Conservation (phyloP, 2,888 invertebrate species). For the Sinodicranocentrus sp. region DNA sequence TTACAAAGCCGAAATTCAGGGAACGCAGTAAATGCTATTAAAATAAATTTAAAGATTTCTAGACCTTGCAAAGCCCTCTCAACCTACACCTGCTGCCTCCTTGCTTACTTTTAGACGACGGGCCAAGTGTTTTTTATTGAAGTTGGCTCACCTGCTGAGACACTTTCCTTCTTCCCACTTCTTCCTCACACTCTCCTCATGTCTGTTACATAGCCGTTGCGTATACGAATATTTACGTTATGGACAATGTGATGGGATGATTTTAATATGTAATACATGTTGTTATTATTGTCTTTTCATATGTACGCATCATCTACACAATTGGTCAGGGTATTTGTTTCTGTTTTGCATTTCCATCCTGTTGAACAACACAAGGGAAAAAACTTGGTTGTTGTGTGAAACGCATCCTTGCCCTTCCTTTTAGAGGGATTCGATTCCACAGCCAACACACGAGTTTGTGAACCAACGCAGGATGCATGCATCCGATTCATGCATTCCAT, state of each 20-base stretch:
- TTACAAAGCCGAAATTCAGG: constrained; percentile 1
- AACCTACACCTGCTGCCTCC: constrained; percentile 28
- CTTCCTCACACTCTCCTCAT: constrained; percentile 54
- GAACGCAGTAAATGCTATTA: constrained; percentile 5
- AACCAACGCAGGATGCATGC: too few relatives aligned
- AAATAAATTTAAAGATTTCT: constrained; percentile 22
- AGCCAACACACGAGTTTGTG: too few relatives aligned
- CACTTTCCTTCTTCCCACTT: constrained; percentile 68
- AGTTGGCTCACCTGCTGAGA: constrained; percentile 65
- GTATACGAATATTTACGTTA: neutral
- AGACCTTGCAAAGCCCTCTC: constrained; percentile 1
- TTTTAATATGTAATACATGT: neutral
- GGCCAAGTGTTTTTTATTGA: constrained; percentile 41
- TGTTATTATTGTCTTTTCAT: neutral
- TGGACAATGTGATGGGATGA: neutral
- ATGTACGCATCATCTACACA: constrained; percentile 24
- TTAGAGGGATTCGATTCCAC: too few relatives aligned
- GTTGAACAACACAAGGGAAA: neutral
- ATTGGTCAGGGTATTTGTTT: constrained; percentile 12
- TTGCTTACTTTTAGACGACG: constrained; percentile 2
- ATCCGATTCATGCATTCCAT: too few relatives aligned
- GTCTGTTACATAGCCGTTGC: neutral
- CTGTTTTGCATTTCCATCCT: neutral
- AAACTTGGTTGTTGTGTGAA: too few relatives aligned
- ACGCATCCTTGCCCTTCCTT: too few relatives aligned